Conservation (phyloP, 2,797 vertebrate species). For the Crenichthys baileyi region DNA sequence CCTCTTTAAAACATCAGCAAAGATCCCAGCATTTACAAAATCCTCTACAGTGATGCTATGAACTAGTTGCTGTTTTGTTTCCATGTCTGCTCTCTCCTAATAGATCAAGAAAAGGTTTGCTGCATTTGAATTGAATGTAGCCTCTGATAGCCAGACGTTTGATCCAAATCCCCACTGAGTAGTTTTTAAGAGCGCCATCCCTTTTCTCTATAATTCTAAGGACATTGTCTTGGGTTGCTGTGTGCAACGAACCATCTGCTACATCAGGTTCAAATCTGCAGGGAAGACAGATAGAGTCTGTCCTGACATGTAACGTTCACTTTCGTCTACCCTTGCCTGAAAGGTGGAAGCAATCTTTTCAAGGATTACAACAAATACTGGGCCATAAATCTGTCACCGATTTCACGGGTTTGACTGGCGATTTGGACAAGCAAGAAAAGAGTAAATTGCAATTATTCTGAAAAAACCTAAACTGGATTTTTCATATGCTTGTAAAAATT, state of each 20-base stretch:
- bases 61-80: background rate
- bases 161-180: background rate
- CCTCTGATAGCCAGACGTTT: background rate
- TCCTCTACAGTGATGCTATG: background rate
- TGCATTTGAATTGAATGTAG: background rate
- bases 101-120: background rate
- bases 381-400: conserved; percentile 3
- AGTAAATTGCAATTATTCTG: conserved; percentile 16
- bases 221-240: conserved; percentile 2
- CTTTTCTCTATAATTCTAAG: background rate
- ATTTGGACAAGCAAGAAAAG: conserved; percentile 11
- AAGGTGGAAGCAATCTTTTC: conserved; percentile 6
- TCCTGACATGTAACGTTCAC: background rate
- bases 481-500: conserved; percentile 4
- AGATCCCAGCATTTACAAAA: background rate
- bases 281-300: background rate
- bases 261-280: conserved; percentile 16
- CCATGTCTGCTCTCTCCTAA: background rate
- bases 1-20: background rate
- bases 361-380: conserved; percentile 9
- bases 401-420: background rate
- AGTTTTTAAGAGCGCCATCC: background rate
- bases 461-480: background rate
- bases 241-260: conserved; percentile 12
- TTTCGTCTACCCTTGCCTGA: conserved; percentile 8